phyloP scores from a whole-genome alignment of 2,888 invertebrate genomes.

The Habroteleia sp. region DNA sequence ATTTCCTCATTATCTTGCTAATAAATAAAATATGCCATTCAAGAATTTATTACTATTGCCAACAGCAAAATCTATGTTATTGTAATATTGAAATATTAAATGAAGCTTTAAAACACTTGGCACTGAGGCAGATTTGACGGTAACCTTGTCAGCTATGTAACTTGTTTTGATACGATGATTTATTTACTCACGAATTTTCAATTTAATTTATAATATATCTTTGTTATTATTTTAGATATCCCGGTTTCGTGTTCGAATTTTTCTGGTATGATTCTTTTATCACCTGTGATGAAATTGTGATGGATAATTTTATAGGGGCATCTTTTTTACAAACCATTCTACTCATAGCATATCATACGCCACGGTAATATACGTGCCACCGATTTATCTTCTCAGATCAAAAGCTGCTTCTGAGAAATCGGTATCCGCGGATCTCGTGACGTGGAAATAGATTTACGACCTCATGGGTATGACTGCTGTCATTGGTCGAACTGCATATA shows the following conservation, averaged over 20 bases:
- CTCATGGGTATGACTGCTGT: constrained; percentile 72
- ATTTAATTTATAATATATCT: constrained; percentile 1
- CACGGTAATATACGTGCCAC: constrained; percentile 64
- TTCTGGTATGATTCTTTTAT: neutral
- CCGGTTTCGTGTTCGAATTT: too few relatives aligned
- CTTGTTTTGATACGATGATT: constrained; percentile 32
- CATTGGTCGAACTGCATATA: constrained; percentile 58
- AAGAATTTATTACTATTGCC: constrained; percentile 11
- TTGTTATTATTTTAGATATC: constrained; percentile 16
- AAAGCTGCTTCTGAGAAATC: constrained; percentile 72
- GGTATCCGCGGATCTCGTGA: constrained; percentile 59
- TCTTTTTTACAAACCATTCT: constrained; percentile 45
- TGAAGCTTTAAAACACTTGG: constrained; percentile 32
- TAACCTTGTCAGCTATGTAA: constrained; percentile 30
- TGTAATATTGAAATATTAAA: constrained; percentile 37
- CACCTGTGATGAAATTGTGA: constrained; percentile 20
- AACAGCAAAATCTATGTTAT: constrained; percentile 23
- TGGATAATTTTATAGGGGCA: constrained; percentile 45
- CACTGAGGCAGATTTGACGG: constrained; percentile 11
- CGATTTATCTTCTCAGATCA: constrained; percentile 79
- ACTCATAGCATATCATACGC: constrained; percentile 60
- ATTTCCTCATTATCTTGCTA: neutral
- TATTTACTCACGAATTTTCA: constrained; percentile 6
- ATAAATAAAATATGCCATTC: neutral
- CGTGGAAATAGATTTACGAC: constrained; percentile 79